Base-by-base conservation (phyloP, 2,888 invertebrate genomes). In the Chalcosyrphus nemorum region DNA sequence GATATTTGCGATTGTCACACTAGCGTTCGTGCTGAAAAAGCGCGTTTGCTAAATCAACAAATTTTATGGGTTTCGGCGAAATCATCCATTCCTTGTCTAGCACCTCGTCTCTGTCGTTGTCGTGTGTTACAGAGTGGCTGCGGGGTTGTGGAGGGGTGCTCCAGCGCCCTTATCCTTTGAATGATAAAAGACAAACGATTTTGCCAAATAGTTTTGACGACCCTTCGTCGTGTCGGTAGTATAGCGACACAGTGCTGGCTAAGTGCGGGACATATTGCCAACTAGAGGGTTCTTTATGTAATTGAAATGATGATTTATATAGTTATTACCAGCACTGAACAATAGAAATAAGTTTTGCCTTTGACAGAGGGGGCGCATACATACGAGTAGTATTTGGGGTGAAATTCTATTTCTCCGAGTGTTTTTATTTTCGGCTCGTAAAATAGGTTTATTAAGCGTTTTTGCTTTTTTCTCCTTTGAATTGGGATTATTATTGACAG, bases 291-390 rank as follows among this genome's bases (percentile, higher is more conserved):
- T 81, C 76, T 68, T 82, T 82, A 78, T 52, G 82, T 82, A 82
- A 82, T 82, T 82, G 82, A 78, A 82, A 82, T 78, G 77, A 82
- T 77, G 82, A 77, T 72, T 82, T 82, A 82, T 82, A 82, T 17
- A 54, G 65, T 77, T 77, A 81, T 81, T 81, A 45, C 65, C 65
- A 38, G 50, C 38, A 24, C 61, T 63, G 43, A 76, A 76, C 70
- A 76, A 70, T 65, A 38, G 38, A 68, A 61, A 75, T 68, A 68
- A 24, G 29, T 32, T 57, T n/a, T n/a, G n/a, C n/a, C n/a, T n/a
- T 59, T 43, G 43, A 19, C 54, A 61, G 4, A 45, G 56, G 35
- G 27, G n/a, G n/a, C n/a, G n/a, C n/a, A n/a, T n/a, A n/a, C n/a
- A n/a, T n/a, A n/a, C n/a, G 35, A 50, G 9, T 52, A 38, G 1